Percentiles rank a stretch among this genome's conserved stretches.
phyloP scores from a whole-genome alignment of 1,140 invertebrate genomes.

The Caerostris extrusa region DNA sequence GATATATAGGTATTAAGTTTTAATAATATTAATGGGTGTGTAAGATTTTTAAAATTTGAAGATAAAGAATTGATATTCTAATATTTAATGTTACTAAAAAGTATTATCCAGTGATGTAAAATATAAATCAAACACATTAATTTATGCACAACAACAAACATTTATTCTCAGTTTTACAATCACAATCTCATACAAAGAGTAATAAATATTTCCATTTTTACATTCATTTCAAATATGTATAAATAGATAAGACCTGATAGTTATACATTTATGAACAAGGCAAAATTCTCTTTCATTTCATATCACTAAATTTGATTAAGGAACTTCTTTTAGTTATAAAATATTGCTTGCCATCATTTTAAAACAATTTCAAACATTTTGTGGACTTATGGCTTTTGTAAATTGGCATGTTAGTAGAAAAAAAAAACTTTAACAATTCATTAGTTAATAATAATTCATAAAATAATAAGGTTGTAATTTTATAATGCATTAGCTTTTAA shows the following conservation, averaged over 20 bases:
- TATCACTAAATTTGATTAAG: neutral
- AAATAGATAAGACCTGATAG: neutral
- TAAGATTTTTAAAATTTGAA: too few relatives aligned
- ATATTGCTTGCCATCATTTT: neutral
- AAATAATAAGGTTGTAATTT: too few relatives aligned
- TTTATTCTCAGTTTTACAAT: conserved; percentile 4
- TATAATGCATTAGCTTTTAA: too few relatives aligned
- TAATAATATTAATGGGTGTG: too few relatives aligned
- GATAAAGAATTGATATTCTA: too few relatives aligned
- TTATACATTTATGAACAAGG: neutral
- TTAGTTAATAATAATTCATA: too few relatives aligned
- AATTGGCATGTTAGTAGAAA: too few relatives aligned
- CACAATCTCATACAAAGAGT: neutral
- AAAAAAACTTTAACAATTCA: too few relatives aligned
- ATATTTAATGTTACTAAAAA: neutral
- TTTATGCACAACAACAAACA: neutral
- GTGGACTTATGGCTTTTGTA: too few relatives aligned
- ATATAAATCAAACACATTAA: neutral
- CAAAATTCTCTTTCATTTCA: neutral
- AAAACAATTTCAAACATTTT: too few relatives aligned
- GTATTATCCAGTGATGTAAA: neutral
- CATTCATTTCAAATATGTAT: neutral
- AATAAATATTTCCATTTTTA: conserved; percentile 18
- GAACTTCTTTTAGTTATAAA: neutral
- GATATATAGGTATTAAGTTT: too few relatives aligned